Evolutionary conservation across 2,888 invertebrate genomes (phyloP).

Genomic region (Athalia circularis): DNA sequence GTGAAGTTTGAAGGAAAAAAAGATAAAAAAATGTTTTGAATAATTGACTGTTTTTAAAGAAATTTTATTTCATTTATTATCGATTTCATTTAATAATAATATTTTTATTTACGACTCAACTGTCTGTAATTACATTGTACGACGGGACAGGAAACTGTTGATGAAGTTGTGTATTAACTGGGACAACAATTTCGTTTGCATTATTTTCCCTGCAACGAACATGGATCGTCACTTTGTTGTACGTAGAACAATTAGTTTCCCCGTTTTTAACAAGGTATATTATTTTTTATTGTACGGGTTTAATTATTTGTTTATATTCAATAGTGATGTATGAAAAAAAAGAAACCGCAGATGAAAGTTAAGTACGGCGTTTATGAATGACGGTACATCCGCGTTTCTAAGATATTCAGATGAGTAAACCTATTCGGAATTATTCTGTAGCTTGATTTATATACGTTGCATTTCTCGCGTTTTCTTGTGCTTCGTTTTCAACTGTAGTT

Average conservation of each 20-base stretch:
- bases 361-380: neutral
- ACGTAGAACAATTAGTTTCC: slow-evolving; percentile 23
- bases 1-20: too few species aligned
- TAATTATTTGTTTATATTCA: neutral
- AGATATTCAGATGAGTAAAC: slow-evolving; percentile 24
- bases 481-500: too few species aligned
- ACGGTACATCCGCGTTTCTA: slow-evolving; percentile 19
- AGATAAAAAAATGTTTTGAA: too few species aligned
- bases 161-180: slow-evolving; percentile 31
- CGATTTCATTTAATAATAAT: too few species aligned
- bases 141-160: slow-evolving; percentile 27
- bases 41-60: too few species aligned
- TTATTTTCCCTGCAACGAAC: neutral
- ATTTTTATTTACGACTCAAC: too few species aligned
- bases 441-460: neutral
- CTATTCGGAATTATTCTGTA: slow-evolving; percentile 26
- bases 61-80: too few species aligned
- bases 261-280: neutral
- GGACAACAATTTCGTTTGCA: slow-evolving; percentile 26
- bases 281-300: neutral
- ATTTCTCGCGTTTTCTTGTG: neutral
- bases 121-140: slow-evolving; percentile 9
- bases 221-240: slow-evolving; percentile 40
- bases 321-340: neutral
- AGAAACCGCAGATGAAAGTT: neutral